Evolutionary conservation across 2,113 vertebrate species (phyloP), one percentile per base, ranked within the genome.

Genomic region (Rutilus rutilus): DNA sequence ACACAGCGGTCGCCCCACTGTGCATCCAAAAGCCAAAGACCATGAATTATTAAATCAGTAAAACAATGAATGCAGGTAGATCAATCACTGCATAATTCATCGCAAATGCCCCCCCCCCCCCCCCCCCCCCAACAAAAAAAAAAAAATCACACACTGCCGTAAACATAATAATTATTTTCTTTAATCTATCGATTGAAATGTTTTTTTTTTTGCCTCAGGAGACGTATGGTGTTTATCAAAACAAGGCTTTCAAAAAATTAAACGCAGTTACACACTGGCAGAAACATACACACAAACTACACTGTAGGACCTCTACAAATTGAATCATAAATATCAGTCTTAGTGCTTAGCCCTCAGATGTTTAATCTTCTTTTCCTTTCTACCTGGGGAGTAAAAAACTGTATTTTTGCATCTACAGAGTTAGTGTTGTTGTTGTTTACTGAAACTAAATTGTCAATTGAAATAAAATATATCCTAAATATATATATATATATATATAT

Each of bases 31-130:
- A 90, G 82, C 84, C 65, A 75, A 75, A 83, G 60, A 64, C 47
- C 52, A 88, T 90, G 71, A 87, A 90, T 91, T 79, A 90, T 91
- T 90, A 86, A 91, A 67, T 78, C 79, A 67, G 83, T 85, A 85
- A 87, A 86, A 89, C 83, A 89, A 87, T 86, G 76, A 82, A 73
- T 79, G 85, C 67, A 77, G 45, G 64, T 78, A 50, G 78, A 73
- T 86, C 73, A 69, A 62, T 80, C 64, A 21, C 15, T 88, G 60
- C 33, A 84, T 86, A 82, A 89, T 88, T 90, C 82, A 88, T 86
- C 3, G 52, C 23, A 59, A 39, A 80, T 77, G 36, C 3, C 30
- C 2, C 30, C 30, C 30, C 30, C 30, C 1, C 30, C 2, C 1
- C 1, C 30, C 30, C 2, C 1, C 30, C 30, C 30, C 30, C 30